Conservation (phyloP, 2,888 invertebrate genomes). For the Hemithea aestivaria region DNA sequence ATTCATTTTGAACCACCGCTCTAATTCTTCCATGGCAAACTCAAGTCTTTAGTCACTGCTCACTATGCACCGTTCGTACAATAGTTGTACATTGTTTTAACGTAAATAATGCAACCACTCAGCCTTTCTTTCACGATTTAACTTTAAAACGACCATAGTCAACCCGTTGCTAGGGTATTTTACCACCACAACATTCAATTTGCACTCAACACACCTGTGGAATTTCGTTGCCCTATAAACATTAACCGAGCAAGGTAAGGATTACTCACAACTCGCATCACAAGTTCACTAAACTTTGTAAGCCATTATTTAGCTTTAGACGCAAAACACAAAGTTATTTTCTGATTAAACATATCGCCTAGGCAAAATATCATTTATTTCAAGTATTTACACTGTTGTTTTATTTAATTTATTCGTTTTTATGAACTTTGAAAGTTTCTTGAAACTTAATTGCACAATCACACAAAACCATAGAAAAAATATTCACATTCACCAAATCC, state of each 20-base stretch:
- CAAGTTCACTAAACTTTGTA: conserved; percentile 73
- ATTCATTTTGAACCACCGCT: conserved; percentile 66
- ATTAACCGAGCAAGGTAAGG: conserved; percentile 36
- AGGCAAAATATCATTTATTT: neutral
- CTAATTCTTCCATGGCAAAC: conserved; percentile 64
- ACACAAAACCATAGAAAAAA: conserved; percentile 8
- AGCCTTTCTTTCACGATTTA: conserved; percentile 9
- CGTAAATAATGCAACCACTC: too few species aligned
- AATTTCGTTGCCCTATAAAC: conserved; percentile 55
- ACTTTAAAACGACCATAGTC: conserved; percentile 14
- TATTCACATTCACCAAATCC: too few species aligned
- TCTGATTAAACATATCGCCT: neutral
- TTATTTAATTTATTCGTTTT: conserved; percentile 16
- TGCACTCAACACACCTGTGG: conserved; percentile 57
- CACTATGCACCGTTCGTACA: conserved; percentile 17
- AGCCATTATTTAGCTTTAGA: conserved; percentile 32
- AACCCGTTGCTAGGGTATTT: conserved; percentile 68
- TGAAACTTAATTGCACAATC: conserved; percentile 58
- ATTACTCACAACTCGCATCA: conserved; percentile 43
- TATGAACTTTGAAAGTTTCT: conserved; percentile 40
- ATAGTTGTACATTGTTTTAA: conserved; percentile 10
- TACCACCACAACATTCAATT: conserved; percentile 63
- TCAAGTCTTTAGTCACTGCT: conserved; percentile 28
- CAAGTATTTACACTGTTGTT: conserved; percentile 1
- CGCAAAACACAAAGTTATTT: conserved; percentile 6